Evolutionary conservation across 2,888 invertebrate genomes (phyloP).

Genomic region (Trimorus sp.): DNA sequence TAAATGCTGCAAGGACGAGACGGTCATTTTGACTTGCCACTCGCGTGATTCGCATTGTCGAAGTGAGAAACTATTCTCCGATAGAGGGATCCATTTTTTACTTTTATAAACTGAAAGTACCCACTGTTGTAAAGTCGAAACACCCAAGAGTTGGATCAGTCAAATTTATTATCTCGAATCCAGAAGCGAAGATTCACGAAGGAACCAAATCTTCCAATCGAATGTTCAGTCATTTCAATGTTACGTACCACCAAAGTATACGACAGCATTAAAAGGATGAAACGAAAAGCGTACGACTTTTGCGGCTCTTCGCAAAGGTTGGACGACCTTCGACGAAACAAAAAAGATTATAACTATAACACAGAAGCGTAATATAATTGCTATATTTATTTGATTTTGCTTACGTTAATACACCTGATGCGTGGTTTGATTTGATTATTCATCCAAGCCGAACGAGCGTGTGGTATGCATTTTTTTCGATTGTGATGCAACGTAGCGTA

Average conservation of each 20-base stretch:
- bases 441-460: constrained; percentile 52
- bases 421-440: constrained; percentile 62
- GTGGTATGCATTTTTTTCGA: constrained; percentile 57
- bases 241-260: constrained; percentile 73
- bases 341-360: constrained; percentile 46
- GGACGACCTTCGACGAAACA: constrained; percentile 33
- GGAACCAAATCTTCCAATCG: constrained; percentile 38
- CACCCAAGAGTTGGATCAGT: too few species aligned
- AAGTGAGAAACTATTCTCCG: too few species aligned
- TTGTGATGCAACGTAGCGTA: constrained; percentile 72
- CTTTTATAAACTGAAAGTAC: too few species aligned
- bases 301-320: constrained; percentile 11
- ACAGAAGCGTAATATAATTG: constrained; percentile 72
- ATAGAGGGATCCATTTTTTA: too few species aligned
- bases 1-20: too few species aligned
- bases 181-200: constrained; percentile 18
- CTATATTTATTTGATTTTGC: constrained; percentile 69
- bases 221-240: constrained; percentile 63
- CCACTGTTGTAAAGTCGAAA: too few species aligned
- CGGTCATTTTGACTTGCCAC: too few species aligned
- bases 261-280: constrained; percentile 48
- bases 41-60: too few species aligned
- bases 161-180: constrained; percentile 2
- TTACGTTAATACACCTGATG: constrained; percentile 64
- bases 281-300: constrained; percentile 18